A percentile compares a stretch with the other conserved stretches of the same genome.
Conservation (phyloP, 2,113 vertebrate species). For the Castor canadensis region DNA sequence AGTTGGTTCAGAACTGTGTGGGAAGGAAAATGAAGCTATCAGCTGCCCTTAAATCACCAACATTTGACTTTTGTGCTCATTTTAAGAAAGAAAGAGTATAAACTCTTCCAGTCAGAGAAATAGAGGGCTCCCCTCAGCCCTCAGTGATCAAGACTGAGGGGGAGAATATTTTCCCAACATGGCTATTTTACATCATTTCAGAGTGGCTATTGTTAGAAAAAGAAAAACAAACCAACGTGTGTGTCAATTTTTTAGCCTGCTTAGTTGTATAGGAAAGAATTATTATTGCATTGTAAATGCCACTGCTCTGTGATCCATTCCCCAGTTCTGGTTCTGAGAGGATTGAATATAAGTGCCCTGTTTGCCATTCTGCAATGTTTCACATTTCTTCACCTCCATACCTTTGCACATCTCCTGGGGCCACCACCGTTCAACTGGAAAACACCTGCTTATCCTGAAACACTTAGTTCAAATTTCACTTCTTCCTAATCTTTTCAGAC, state of each 20-base stretch:
- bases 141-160: neutral
- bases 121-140: neutral
- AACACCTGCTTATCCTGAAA: neutral
- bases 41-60: neutral
- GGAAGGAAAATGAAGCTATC: neutral
- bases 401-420: neutral
- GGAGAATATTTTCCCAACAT: neutral
- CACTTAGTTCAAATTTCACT: neutral
- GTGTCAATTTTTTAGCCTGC: neutral
- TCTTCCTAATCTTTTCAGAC: neutral
- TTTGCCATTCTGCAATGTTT: neutral
- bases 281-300: too few relatives aligned
- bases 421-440: neutral
- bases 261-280: rapidly evolving
- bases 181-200: neutral
- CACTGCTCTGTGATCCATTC: neutral
- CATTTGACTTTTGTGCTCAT: neutral
- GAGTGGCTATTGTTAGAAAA: neutral
- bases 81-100: neutral
- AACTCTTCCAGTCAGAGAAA: neutral
- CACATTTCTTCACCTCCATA: neutral
- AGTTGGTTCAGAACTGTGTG: neutral
- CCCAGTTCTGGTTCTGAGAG: neutral
- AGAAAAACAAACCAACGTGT: neutral
- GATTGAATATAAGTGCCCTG: neutral